A percentile compares a stretch with the other conserved stretches of the same genome.
phyloP scores from a whole-genome alignment of 2,888 invertebrate species.

The Platycnemis pennipes region DNA sequence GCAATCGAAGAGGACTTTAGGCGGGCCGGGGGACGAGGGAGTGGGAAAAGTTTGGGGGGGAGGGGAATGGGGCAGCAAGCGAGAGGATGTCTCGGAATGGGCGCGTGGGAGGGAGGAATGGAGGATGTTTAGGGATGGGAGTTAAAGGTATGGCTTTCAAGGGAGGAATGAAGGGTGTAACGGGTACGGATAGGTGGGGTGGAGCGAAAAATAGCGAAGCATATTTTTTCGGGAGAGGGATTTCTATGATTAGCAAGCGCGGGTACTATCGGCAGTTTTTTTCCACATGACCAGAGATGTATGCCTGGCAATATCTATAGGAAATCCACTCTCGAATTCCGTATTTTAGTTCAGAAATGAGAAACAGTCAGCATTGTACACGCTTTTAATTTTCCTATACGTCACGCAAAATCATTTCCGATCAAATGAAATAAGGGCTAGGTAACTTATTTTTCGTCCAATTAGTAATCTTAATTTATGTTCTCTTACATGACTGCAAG shows the following conservation, averaged over 20 bases:
- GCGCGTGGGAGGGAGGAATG: slow-evolving; percentile 10
- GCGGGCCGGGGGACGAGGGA: not conserved
- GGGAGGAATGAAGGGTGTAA: not conserved
- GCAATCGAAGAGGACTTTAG: slow-evolving; percentile 55
- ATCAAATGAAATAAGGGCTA: too few species aligned
- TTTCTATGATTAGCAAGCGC: not conserved
- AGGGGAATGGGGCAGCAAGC: not conserved
- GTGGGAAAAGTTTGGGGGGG: not conserved
- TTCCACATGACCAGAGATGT: not conserved
- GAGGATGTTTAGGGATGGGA: not conserved
- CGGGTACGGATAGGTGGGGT: not conserved
- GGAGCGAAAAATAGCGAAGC: not conserved
- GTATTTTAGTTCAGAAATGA: too few species aligned
- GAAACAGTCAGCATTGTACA: too few species aligned
- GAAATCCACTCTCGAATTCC: too few species aligned
- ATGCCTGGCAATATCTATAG: too few species aligned
- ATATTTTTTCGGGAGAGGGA: not conserved
- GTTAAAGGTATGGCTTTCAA: slow-evolving; percentile 7
- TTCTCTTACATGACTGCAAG: too few species aligned
- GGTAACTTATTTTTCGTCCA: too few species aligned
- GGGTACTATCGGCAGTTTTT: not conserved
- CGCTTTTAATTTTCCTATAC: too few species aligned
- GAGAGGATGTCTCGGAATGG: slow-evolving; percentile 33
- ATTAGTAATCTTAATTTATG: too few species aligned
- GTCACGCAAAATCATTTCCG: too few species aligned